Evolutionary conservation across 2,113 vertebrate species (phyloP).

Genomic region (Camarhynchus parvulus): DNA sequence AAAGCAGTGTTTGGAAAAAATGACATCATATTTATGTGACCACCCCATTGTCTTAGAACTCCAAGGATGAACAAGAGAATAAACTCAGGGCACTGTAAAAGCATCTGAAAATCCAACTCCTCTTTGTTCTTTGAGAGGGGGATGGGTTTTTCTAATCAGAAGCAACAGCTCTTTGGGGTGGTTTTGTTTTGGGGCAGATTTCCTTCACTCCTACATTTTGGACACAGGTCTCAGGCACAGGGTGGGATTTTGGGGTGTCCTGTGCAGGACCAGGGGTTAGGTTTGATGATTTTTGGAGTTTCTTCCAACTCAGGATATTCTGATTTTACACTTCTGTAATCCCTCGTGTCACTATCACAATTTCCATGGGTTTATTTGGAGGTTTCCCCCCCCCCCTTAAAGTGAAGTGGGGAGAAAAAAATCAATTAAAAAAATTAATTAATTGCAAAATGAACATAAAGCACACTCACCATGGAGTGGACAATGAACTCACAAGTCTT

Average conservation of each 20-base stretch:
- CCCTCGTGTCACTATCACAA: rapidly evolving
- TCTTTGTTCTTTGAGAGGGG: neutral
- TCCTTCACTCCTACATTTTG: neutral
- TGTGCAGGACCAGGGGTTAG: neutral
- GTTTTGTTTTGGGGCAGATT: neutral
- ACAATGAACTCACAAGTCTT: conserved; percentile 97
- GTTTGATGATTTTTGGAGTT: neutral
- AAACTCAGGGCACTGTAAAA: neutral
- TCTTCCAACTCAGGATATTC: neutral
- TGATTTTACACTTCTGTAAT: neutral
- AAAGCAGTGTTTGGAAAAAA: neutral
- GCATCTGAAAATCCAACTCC: neutral
- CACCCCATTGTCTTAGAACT: neutral
- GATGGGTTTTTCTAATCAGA: neutral
- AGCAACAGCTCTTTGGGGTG: neutral
- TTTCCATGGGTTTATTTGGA: neutral
- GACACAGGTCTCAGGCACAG: neutral
- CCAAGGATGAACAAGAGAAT: neutral
- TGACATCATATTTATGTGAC: neutral
- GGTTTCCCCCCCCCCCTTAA: neutral
- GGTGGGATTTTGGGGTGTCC: neutral
- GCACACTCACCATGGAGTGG: conserved; percentile 84
- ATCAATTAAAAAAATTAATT: neutral
- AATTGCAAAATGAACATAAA: neutral
- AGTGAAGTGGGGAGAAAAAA: rapidly evolving